Conservation (phyloP, 2,797 vertebrate genomes). For the Cottoperca gobio region DNA sequence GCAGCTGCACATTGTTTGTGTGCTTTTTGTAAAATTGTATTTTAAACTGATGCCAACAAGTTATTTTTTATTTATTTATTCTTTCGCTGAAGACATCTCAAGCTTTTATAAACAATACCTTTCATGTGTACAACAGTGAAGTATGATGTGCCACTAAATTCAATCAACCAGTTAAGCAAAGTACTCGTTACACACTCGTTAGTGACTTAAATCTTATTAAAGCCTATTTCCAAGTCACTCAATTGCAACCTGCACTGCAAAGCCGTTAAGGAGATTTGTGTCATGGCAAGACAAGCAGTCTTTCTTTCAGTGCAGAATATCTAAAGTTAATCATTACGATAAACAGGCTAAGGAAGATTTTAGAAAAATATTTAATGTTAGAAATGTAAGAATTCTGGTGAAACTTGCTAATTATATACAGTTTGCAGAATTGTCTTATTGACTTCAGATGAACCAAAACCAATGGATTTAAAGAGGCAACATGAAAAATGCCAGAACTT, state of each 20-base stretch:
- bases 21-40: neutral
- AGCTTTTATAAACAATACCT: neutral
- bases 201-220: neutral
- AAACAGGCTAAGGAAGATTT: neutral
- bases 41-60: neutral
- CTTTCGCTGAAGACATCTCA: neutral
- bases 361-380: neutral
- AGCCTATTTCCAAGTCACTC: neutral
- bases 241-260: neutral
- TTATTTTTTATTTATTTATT: neutral
- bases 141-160: neutral
- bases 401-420: neutral
- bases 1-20: neutral
- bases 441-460: slow-evolving; percentile 26
- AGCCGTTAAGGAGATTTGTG: neutral
- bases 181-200: neutral
- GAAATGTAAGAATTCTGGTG: neutral
- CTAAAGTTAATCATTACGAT: neutral
- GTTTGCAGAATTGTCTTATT: slow-evolving; percentile 9
- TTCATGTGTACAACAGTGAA: neutral
- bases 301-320: neutral
- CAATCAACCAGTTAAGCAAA: neutral
- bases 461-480: slow-evolving; percentile 21
- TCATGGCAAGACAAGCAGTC: neutral
- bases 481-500: slow-evolving; percentile 14